Evolutionary conservation across 2,113 vertebrate genomes (phyloP), one percentile per base, ranked within the genome.

Genomic region (Myotis lucifugus): DNA sequence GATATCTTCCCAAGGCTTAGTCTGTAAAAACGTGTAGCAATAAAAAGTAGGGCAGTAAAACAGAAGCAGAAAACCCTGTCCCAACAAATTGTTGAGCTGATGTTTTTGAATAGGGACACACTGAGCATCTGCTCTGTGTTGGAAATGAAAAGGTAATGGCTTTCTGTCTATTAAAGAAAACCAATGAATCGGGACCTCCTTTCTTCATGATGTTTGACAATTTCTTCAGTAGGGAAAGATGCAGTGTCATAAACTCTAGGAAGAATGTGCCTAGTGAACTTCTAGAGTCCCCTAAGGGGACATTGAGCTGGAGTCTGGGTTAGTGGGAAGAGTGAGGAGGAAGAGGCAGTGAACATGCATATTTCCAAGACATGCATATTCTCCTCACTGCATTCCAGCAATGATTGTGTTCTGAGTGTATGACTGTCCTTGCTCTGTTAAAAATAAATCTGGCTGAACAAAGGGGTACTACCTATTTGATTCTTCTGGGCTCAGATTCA

Each of bases 401-500:
- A 81, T 61, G 89, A 85, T 37, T 27, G 8, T 18, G 12, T 67
- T 48, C 48, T 95, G 59, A 79, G 8, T 18, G 4, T 81, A 52
- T 42, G 6, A 42, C 77, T 27, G 15, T 34, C n/a, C n/a, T 29
- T 77, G 23, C 72, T 94, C 8, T 54, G n/a, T 77, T 89, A 86
- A 95, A 78, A 92, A 81, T 66, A 70, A 42, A 37, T 83, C 54
- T 64, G 42, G 64, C 61, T 85, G 42, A 92, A 93, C 56, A 85
- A 82, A 88, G 32, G 15, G 21, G 17, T 74, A 56, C 34, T 48
- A 1, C 15, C 34, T 76, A 50, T 72, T 93, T 88, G 64, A 76
- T 90, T 92, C 76, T 81, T 88, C 59, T 93, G 72, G 82, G 76
- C 46, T 87, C 50, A 52, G 25, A 95, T 64, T 92, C 11, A 85